Percentiles rank a stretch among this genome's conserved stretches.
phyloP scores from a whole-genome alignment of 2,888 invertebrate genomes.

The Clostera curtula region DNA sequence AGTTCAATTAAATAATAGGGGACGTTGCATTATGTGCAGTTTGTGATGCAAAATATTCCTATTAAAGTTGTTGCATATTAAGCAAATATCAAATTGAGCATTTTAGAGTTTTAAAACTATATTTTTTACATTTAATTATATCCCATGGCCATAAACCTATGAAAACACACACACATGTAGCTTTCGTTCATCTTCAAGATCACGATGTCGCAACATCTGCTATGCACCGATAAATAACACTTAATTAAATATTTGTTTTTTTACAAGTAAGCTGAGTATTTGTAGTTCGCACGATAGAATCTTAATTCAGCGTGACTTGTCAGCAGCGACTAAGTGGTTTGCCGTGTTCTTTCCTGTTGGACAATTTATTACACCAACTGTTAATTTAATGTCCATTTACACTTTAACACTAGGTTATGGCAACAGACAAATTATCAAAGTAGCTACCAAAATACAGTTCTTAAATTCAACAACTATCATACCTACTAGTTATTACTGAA shows the following conservation, averaged over 20 bases:
- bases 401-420: not conserved
- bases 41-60: not conserved
- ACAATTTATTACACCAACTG: constrained; percentile 35
- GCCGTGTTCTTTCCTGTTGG: constrained; percentile 47
- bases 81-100: no score
- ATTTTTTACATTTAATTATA: no score
- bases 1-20: not conserved
- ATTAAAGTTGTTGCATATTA: no score
- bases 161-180: not conserved
- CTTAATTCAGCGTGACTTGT: constrained; percentile 35
- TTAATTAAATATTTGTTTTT: constrained; percentile 32
- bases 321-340: constrained; percentile 43
- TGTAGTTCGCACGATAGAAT: constrained; percentile 17
- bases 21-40: not conserved
- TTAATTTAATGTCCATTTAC: constrained; percentile 26
- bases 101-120: no score
- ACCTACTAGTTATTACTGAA: no score
- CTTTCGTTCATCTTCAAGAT: not conserved
- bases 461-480: no score
- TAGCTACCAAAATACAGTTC: no score
- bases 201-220: constrained; percentile 10
- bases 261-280: constrained; percentile 28
- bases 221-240: constrained; percentile 23
- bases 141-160: no score
- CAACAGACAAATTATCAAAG: no score